phyloP scores from a whole-genome alignment of 2,888 invertebrate genomes.

The Lordiphosa fenestrarum region DNA sequence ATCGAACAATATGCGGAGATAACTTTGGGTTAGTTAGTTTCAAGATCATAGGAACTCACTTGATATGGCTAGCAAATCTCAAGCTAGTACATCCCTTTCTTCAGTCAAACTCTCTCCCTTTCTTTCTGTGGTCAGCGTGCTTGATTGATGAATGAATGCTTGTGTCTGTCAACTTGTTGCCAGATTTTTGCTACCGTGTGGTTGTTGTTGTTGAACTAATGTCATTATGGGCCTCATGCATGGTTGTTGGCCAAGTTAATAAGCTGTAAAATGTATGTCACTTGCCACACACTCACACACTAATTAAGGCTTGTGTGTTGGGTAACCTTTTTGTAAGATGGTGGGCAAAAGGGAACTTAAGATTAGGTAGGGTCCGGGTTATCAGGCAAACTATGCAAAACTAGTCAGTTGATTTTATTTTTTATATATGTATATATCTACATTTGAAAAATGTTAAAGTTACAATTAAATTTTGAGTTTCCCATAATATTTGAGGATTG shows the following conservation, averaged over 20 bases:
- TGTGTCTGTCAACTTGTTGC: slow-evolving; percentile 8
- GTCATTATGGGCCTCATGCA: slow-evolving; percentile 26
- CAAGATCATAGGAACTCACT: no score
- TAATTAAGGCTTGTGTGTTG: slow-evolving; percentile 34
- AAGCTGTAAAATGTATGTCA: slow-evolving; percentile 76
- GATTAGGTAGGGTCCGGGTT: slow-evolving; percentile 13
- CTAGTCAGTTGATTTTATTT: no score
- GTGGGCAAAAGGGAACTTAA: background rate
- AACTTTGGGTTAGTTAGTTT: no score
- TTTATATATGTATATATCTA: no score
- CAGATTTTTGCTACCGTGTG: slow-evolving; percentile 26
- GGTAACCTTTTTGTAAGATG: slow-evolving; percentile 19
- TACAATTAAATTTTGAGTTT: background rate
- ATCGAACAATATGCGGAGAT: no score
- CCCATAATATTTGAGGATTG: no score
- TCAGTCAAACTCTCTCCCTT: background rate
- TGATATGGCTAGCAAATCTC: no score
- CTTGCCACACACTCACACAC: slow-evolving; percentile 44
- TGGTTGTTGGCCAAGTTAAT: slow-evolving; percentile 69
- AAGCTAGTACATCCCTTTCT: background rate
- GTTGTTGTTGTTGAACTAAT: slow-evolving; percentile 18
- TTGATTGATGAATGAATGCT: no score
- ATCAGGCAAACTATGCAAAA: background rate
- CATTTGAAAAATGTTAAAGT: background rate
- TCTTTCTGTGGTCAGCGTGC: slow-evolving; percentile 1